These are phyloP conservation scores for Micrasema longulum DNA, from an alignment of 1,140 invertebrate genomes.

Conservation along the genomic window DNA sequence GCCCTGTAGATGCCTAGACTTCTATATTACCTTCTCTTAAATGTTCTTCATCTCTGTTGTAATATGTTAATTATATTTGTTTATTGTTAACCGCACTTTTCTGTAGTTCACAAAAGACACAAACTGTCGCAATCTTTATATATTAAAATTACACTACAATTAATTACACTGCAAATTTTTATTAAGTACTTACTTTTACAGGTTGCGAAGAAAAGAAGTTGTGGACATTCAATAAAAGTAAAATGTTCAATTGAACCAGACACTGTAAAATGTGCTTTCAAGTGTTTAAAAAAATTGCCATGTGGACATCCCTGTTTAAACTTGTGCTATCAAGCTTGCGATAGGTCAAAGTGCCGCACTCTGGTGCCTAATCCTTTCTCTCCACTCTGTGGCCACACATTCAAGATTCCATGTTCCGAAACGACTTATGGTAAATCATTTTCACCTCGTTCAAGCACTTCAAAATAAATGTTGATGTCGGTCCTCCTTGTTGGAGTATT, in stretches of 20 bases:
- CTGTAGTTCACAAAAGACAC: not conserved
- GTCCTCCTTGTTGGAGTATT: no score
- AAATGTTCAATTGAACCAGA: constrained; percentile 61
- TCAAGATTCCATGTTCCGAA: constrained; percentile 60
- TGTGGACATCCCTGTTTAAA: constrained; percentile 68
- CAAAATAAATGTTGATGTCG: no score
- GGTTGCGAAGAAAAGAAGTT: constrained; percentile 64
- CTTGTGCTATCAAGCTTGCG: constrained; percentile 64
- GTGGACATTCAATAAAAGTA: constrained; percentile 62
- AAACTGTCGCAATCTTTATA: constrained; percentile 20
- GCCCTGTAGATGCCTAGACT: no score
- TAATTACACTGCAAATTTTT: no score
- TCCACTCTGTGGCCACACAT: constrained; percentile 63
- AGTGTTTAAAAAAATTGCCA: constrained; percentile 62
- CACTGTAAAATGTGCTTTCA: constrained; percentile 59
- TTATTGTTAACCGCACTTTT: no score
- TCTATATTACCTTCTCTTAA: no score
- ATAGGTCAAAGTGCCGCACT: constrained; percentile 57
- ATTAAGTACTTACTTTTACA: no score
- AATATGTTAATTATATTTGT: no score
- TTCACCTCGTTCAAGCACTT: no score
- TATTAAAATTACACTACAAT: no score
- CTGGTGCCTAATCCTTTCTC: constrained; percentile 51
- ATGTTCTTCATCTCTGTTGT: no score
- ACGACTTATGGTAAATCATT: constrained; percentile 1